Evolutionary conservation across 2,797 vertebrate genomes (phyloP).

Genomic region (Aeoliscus strigatus): DNA sequence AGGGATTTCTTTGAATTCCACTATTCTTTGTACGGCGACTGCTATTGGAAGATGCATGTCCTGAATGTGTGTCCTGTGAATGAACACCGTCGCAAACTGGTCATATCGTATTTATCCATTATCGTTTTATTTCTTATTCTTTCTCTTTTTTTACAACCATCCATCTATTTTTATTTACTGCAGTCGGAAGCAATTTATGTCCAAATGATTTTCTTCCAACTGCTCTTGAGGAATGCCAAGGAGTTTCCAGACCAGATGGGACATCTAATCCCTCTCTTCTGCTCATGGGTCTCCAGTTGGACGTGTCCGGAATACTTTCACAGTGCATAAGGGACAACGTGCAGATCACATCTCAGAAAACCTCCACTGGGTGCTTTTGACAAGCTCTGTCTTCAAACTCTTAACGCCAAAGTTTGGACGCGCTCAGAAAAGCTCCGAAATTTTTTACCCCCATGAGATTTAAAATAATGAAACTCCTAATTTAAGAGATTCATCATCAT

Average conservation of each 20-base stretch:
- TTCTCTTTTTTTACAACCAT: background rate
- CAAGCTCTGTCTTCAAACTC: slow-evolving; percentile 1
- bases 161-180: slow-evolving; percentile 7
- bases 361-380: slow-evolving; percentile 6
- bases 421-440: too few species aligned
- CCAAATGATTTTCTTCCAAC: slow-evolving; percentile 14
- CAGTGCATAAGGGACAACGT: background rate
- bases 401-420: too few species aligned
- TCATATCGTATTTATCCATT: background rate
- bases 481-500: background rate
- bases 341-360: slow-evolving; percentile 15
- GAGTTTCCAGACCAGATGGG: slow-evolving; percentile 18
- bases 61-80: background rate
- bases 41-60: background rate
- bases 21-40: too few species aligned
- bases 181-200: slow-evolving; percentile 2
- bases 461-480: slow-evolving; percentile 4
- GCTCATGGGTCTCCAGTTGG: slow-evolving; percentile 22
- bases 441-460: too few species aligned
- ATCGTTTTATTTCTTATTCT: background rate
- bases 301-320: slow-evolving; percentile 23
- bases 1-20: too few species aligned
- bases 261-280: slow-evolving; percentile 20
- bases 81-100: too few species aligned
- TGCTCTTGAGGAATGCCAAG: slow-evolving; percentile 19